Evolutionary conservation across 1,140 invertebrate species (phyloP), one percentile per base, ranked within the genome.

Genomic region (Globodera rostochiensis): DNA sequence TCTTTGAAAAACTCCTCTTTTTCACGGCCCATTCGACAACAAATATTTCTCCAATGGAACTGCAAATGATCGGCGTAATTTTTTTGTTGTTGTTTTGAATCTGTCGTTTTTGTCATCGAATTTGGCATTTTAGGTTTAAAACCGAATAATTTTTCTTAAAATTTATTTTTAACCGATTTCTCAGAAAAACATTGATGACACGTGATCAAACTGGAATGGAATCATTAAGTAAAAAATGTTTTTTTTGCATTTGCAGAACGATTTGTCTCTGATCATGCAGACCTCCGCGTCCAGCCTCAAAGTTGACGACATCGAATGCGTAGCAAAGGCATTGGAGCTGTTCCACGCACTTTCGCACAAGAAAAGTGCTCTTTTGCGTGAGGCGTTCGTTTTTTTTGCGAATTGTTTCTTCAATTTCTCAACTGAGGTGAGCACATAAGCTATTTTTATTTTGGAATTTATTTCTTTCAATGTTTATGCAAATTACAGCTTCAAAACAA

Each of bases 1-100:
- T 78, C 49, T 78, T 78, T 11, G 57, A 78, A 25, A 78, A 66
- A 78, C 66, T 78, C 11, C 71, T 69, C 47, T 78, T 78, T 64
- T 49, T 78, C 13, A 25, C 21, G 15, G 66, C 53, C 25, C 70
- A 69, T 78, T 69, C 77, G 53, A 45, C 64, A 13, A 46, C 13
- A 6, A 78, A 69, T 6, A 13, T 78, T 70, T 25, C 21, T 4
- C 49, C 70, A 21, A 50, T 53, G 5, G 77, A 78, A 19, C 46
- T 78, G 13, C 64, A 78, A 69, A 64, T 76, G 19, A 46, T 76
- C 36, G 46, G 57, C 57, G 74, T 76, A n/a, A n/a, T 3, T 6
- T 19, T 53, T 53, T 6, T 4, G 19, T 9, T n/a, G 15, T 21
- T 11, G 13, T 53, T 53, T 8, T 53, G 50, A 53, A 53, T 11